Percentiles rank a stretch among this genome's conserved stretches.
These are phyloP conservation scores for Drosophila lini DNA, from an alignment of 1,140 invertebrate genomes.

Conservation along the genomic window DNA sequence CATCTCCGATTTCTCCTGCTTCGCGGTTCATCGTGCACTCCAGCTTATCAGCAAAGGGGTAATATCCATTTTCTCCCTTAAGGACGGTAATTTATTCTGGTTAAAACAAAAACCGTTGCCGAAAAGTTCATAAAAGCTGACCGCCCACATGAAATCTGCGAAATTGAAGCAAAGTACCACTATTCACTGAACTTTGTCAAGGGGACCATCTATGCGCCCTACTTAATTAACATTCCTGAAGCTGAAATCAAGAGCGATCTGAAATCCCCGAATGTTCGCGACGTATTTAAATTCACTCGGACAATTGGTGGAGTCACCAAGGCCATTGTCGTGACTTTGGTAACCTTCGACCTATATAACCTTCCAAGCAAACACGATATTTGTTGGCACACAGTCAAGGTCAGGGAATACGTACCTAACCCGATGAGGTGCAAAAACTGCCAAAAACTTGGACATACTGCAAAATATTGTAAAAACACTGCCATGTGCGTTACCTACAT, in stretches of 20 bases:
- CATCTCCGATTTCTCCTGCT: background rate
- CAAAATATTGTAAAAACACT: conserved; percentile 4
- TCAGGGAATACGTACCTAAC: conserved; percentile 5
- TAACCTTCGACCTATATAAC: conserved; percentile 8
- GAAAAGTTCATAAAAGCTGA: too few relatives aligned
- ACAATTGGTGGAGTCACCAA: background rate
- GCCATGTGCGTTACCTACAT: background rate
- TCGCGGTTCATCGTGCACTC: background rate
- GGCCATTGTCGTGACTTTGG: background rate
- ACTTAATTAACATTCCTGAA: too few relatives aligned
- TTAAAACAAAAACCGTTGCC: too few relatives aligned
- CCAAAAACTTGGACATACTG: conserved; percentile 10
- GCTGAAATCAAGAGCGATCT: background rate
- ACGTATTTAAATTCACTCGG: conserved; percentile 26
- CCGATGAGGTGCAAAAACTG: conserved; percentile 10
- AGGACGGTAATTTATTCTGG: too few relatives aligned
- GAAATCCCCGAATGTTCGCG: background rate
- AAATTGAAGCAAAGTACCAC: too few relatives aligned
- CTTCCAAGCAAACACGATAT: conserved; percentile 1
- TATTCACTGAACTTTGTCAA: too few relatives aligned
- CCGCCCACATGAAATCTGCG: too few relatives aligned
- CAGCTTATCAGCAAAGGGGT: background rate
- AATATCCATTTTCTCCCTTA: background rate
- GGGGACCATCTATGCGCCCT: too few relatives aligned
- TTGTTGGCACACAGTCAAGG: background rate